Conservation (phyloP, 1,140 invertebrate genomes). For the Drosophila teissieri region DNA sequence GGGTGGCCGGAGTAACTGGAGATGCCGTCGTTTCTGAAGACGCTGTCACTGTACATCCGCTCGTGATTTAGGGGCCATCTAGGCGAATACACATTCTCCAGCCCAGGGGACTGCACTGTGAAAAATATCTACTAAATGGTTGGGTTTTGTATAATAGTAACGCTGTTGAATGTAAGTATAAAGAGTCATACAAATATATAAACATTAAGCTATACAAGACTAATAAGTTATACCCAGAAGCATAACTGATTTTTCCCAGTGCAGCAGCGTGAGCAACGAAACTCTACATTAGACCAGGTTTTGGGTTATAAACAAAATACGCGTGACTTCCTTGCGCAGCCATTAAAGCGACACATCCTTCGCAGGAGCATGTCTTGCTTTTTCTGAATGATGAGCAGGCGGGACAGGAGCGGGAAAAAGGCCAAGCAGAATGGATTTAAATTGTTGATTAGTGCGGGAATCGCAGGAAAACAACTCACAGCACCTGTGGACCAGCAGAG, state of each 20-base stretch:
- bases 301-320: slow-evolving; percentile 81
- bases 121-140: not conserved
- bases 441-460: slow-evolving; percentile 79
- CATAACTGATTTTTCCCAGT: not conserved
- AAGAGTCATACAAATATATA: no score
- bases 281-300: slow-evolving; percentile 55
- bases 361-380: slow-evolving; percentile 38
- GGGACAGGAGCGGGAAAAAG: not conserved
- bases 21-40: slow-evolving; percentile 14
- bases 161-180: no score
- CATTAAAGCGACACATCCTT: slow-evolving; percentile 80
- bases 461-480: slow-evolving; percentile 49
- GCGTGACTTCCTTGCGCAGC: slow-evolving; percentile 79
- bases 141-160: no score
- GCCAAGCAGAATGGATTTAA: slow-evolving; percentile 74
- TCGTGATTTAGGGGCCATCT: slow-evolving; percentile 63
- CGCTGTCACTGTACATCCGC: slow-evolving; percentile 68
- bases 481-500: slow-evolving; percentile 55
- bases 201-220: no score
- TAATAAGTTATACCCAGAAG: no score
- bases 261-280: slow-evolving; percentile 4
- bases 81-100: slow-evolving; percentile 41
- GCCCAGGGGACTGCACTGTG: slow-evolving; percentile 36
- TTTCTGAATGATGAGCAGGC: slow-evolving; percentile 59
- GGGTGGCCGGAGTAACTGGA: slow-evolving; percentile 9